Base-by-base conservation (phyloP, 2,113 vertebrate species). In the Eurypyga helias region DNA sequence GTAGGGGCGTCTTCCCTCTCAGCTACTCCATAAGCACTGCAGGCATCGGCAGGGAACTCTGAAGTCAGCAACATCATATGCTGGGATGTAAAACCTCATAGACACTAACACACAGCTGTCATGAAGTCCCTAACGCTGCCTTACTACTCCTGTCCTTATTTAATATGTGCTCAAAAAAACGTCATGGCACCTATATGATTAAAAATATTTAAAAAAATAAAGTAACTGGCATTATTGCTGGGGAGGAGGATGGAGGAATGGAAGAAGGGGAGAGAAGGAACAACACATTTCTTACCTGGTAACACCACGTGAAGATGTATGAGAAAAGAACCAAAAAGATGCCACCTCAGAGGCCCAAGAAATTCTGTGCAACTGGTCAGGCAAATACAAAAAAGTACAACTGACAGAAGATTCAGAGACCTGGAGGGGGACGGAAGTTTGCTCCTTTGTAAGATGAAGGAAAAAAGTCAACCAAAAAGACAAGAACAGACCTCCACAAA, bases 391-490 rank as follows among this genome's bases (percentile, higher is more conserved):
- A 86, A 73, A 52, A 0, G 2, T 41, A 57, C 26, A 87, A 49
- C 10, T 0, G 0, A 28, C 6, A 34, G 0, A 1, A 62, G 23
- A 78, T 9, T 65, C 55, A 81, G 0, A 4, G 51, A 83, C 1
- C 1, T 45, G 60, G 31, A 77, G 6, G 13, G 14, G 45, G 33
- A n/a, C 0, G 7, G 24, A 73, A 83, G n/a, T 81, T 80, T 71
- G 29, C 14, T 78, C 18, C n/a, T 67, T 41, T 38, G 28, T 51
- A 66, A 87, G 41, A 29, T 51, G 28, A 84, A 82, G 25, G 52
- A 7, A 79, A 23, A 84, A 93, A 82, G 65, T 43, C 46, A 76
- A 65, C 31, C 19, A 69, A 60, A 86, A 73, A 46, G 24, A 60
- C 13, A 13, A 1, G 12, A 91, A 61, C 20, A 72, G 61, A 65